Evolutionary conservation across 2,113 vertebrate species (phyloP).

Genomic region (Podarcis raffonei): DNA sequence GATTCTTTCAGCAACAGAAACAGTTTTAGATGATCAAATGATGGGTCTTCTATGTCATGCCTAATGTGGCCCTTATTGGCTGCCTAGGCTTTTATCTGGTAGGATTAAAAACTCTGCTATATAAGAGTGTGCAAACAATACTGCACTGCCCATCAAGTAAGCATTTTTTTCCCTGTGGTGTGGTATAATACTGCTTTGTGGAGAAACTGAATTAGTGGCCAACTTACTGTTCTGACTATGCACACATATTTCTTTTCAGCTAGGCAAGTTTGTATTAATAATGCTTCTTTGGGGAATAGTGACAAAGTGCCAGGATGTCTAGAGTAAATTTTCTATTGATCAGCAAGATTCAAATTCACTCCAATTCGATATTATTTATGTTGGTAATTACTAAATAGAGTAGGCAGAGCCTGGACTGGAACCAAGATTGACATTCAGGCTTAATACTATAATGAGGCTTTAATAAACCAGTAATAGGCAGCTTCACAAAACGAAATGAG

Average conservation of each 20-base stretch:
- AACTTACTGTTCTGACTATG: accelerated
- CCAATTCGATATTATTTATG: conserved; percentile 39
- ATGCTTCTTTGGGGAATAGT: conserved; percentile 17
- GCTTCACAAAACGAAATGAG: conserved; percentile 65
- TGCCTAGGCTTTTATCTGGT: not conserved
- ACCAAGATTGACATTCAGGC: conserved; percentile 55
- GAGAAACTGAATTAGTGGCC: not conserved
- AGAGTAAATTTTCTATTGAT: conserved; percentile 38
- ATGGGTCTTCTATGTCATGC: not conserved
- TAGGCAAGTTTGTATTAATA: conserved; percentile 18
- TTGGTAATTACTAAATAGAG: conserved; percentile 48
- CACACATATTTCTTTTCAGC: conserved; percentile 1
- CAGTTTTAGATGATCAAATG: not conserved
- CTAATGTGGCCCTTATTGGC: not conserved
- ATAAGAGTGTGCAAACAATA: not conserved
- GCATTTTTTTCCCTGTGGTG: not conserved
- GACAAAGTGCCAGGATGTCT: not conserved
- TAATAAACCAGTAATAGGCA: conserved; percentile 64
- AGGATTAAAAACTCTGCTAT: not conserved
- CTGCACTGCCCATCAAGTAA: not conserved
- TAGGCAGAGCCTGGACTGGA: conserved; percentile 41
- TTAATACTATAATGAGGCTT: conserved; percentile 64
- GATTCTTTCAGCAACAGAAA: not conserved
- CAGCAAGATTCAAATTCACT: conserved; percentile 26
- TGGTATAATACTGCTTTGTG: not conserved